Conservation (phyloP, 2,113 vertebrate species). For the Sakesphorus luctuosus region DNA sequence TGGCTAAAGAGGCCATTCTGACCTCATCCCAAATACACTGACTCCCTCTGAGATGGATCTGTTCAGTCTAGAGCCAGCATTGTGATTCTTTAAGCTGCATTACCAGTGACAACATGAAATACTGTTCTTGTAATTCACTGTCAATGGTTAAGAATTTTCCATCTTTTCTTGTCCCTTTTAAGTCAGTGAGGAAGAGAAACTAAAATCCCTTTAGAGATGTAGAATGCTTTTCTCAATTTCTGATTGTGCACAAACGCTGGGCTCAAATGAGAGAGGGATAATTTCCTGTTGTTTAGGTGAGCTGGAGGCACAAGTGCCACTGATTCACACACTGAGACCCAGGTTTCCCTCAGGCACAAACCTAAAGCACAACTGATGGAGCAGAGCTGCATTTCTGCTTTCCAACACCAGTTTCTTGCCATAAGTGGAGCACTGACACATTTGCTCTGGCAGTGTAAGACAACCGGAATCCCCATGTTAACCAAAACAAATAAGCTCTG, state of each 20-base stretch:
- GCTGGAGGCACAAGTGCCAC: background rate
- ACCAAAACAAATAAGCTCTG: constrained; percentile 27
- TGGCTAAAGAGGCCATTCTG: background rate
- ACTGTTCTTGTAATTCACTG: background rate
- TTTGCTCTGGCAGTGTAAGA: background rate
- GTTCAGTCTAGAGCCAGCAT: background rate
- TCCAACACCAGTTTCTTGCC: background rate
- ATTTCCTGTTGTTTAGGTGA: background rate
- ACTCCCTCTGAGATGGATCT: background rate
- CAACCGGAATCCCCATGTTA: background rate
- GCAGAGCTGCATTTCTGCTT: background rate
- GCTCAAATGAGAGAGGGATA: background rate
- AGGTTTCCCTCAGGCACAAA: background rate
- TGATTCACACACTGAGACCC: background rate
- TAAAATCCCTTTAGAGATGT: background rate
- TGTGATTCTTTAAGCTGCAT: background rate
- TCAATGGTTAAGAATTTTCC: background rate
- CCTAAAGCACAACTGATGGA: background rate
- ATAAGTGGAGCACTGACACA: background rate
- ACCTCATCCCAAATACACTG: background rate
- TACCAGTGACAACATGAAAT: background rate
- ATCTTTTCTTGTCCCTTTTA: background rate
- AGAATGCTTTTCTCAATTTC: background rate
- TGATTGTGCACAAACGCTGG: background rate
- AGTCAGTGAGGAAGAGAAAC: background rate